A percentile compares a stretch with the other conserved stretches of the same genome.
Evolutionary conservation across 2,888 invertebrate genomes (phyloP).

Genomic region (Amphipoea oculea): DNA sequence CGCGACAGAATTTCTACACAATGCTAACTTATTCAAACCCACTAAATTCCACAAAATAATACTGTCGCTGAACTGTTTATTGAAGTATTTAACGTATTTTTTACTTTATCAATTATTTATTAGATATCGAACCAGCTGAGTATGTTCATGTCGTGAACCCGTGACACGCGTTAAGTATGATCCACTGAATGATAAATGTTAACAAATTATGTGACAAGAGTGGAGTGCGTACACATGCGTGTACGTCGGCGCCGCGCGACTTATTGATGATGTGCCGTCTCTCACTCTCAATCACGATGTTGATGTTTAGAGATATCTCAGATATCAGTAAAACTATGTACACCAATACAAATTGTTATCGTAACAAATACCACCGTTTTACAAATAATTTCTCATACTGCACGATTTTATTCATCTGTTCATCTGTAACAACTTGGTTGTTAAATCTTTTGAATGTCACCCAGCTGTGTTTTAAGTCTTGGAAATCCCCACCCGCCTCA

Average conservation of each 20-base stretch:
- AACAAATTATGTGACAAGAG: constrained; percentile 33
- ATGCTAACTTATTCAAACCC: neutral
- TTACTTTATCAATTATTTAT: constrained; percentile 20
- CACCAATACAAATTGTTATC: constrained; percentile 51
- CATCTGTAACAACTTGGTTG: neutral
- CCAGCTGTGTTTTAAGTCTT: neutral
- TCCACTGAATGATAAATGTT: constrained; percentile 16
- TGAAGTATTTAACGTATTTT: neutral
- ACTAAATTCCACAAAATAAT: constrained; percentile 2
- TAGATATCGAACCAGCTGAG: neutral
- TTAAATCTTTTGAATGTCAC: neutral
- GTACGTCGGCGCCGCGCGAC: constrained; percentile 52
- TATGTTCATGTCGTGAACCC: constrained; percentile 1
- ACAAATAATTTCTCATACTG: constrained; percentile 16
- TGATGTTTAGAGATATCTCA: constrained; percentile 61
- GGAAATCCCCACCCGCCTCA: neutral
- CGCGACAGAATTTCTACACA: neutral
- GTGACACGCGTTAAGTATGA: constrained; percentile 16
- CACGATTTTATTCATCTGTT: neutral
- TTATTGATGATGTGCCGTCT: constrained; percentile 53
- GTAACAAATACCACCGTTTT: constrained; percentile 41
- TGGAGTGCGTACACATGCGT: constrained; percentile 51
- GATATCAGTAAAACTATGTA: constrained; percentile 48
- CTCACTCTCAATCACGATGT: constrained; percentile 51
- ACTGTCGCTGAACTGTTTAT: neutral